Conservation (phyloP, 2,113 vertebrate species). For the Halcyon senegalensis region DNA sequence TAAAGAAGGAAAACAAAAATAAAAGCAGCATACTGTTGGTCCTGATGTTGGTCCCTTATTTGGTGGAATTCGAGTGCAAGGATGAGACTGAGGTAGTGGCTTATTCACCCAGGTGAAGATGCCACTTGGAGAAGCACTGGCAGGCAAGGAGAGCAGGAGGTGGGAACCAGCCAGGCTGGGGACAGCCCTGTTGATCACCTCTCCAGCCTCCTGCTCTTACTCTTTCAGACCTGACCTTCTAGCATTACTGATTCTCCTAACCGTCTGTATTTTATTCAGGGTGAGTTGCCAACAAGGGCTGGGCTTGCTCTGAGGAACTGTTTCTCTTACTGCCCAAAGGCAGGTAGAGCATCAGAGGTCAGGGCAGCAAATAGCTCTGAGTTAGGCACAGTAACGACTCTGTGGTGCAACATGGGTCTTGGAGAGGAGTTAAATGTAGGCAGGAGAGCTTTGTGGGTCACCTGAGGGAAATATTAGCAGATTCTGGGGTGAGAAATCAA, state of each 20-base stretch:
- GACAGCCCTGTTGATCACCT: background rate
- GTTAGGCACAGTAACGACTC: rapidly evolving
- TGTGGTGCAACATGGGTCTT: background rate
- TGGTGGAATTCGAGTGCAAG: background rate
- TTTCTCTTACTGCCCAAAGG: background rate
- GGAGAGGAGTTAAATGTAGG: background rate
- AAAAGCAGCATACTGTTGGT: background rate
- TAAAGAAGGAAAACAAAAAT: background rate
- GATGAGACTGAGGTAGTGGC: background rate
- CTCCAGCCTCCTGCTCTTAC: background rate
- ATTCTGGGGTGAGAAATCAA: background rate
- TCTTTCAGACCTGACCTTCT: background rate
- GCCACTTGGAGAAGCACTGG: background rate
- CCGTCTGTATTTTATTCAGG: background rate
- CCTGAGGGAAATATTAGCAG: background rate
- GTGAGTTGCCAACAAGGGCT: background rate
- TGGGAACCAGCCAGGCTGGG: background rate
- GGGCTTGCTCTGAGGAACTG: background rate
- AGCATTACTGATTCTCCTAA: background rate
- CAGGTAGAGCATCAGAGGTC: background rate
- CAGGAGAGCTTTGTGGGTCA: background rate
- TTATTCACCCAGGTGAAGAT: background rate
- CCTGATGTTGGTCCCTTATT: background rate
- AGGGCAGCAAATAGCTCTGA: background rate
- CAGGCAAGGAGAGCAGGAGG: background rate